phyloP scores from a whole-genome alignment of 2,888 invertebrate genomes.

The Fragum sueziense region DNA sequence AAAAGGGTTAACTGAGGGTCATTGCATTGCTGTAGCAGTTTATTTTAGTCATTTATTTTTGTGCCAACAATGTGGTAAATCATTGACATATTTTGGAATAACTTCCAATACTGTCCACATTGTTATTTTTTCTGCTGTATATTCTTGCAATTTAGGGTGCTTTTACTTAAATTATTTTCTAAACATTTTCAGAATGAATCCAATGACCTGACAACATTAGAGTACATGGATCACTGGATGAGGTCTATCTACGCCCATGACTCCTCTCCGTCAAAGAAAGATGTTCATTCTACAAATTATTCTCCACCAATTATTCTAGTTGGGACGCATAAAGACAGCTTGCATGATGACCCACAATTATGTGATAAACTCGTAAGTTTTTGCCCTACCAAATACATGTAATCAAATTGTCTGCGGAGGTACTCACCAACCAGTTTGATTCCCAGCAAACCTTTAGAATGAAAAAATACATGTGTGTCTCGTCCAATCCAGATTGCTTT shows the following conservation, averaged over 20 bases:
- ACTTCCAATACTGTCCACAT: no score
- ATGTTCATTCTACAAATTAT: constrained; percentile 69
- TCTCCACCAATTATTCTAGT: constrained; percentile 82
- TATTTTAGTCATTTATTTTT: no score
- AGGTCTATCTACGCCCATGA: constrained; percentile 79
- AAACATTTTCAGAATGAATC: constrained; percentile 17
- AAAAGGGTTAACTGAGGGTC: no score
- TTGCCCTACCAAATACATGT: background rate
- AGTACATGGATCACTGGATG: constrained; percentile 81
- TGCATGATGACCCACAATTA: constrained; percentile 71
- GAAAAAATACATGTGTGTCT: background rate
- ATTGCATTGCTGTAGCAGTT: no score
- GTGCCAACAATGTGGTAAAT: no score
- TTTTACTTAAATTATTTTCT: no score
- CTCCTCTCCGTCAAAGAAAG: constrained; percentile 71
- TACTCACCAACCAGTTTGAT: background rate
- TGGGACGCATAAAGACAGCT: constrained; percentile 80
- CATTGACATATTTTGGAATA: no score
- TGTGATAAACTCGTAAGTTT: constrained; percentile 56
- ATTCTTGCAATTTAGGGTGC: no score
- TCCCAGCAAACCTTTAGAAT: no score
- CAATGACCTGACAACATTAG: constrained; percentile 72
- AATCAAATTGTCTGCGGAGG: background rate
- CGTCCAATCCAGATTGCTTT: no score
- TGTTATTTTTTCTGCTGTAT: no score